Conservation (phyloP, 1,140 invertebrate species). For the Conus betulinus region DNA sequence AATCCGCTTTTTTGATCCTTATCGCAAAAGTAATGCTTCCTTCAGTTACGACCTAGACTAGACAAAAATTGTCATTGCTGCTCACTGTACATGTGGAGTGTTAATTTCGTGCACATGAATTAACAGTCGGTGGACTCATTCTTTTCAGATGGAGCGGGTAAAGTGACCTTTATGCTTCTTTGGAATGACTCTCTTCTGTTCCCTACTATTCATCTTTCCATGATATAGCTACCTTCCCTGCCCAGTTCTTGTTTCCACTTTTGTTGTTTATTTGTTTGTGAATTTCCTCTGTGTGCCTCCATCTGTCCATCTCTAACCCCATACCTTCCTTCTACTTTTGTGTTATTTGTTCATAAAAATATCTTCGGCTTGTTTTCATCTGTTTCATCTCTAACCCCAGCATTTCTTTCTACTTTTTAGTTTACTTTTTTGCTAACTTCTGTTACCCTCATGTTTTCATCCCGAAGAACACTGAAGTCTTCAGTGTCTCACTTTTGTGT, state of each 20-base stretch:
- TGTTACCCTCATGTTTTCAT: too few species aligned
- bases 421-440: too few species aligned
- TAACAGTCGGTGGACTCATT: neutral
- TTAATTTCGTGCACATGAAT: neutral
- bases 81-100: neutral
- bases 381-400: too few species aligned
- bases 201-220: neutral
- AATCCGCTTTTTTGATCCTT: neutral
- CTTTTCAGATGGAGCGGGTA: constrained; percentile 24
- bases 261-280: neutral
- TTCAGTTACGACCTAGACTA: too few species aligned
- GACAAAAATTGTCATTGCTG: neutral
- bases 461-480: too few species aligned
- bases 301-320: neutral
- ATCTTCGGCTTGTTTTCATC: too few species aligned
- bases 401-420: too few species aligned
- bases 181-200: neutral
- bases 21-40: neutral
- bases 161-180: neutral
- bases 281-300: neutral
- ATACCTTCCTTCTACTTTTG: neutral
- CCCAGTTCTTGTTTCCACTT: neutral
- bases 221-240: neutral
- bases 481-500: too few species aligned
- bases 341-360: too few species aligned